phyloP scores from a whole-genome alignment of 2,888 invertebrate genomes.

The Erannis defoliaria region DNA sequence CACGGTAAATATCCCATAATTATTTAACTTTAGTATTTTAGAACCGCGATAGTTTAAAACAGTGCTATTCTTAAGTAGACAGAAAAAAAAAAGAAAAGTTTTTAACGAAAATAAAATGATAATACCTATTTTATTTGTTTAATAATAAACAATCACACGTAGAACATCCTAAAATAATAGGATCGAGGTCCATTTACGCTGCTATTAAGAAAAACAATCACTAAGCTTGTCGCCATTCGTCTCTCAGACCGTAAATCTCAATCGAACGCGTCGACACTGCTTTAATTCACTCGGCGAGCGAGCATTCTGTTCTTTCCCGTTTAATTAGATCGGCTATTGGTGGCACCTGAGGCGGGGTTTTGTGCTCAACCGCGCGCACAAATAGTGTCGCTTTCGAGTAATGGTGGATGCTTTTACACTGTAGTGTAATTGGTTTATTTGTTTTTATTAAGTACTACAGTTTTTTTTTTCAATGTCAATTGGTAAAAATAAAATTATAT shows the following conservation, averaged over 20 bases:
- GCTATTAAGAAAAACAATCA: constrained; percentile 26
- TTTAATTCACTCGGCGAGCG: constrained; percentile 67
- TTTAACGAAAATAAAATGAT: too few species aligned
- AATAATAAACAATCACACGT: too few species aligned
- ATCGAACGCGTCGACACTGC: constrained; percentile 53
- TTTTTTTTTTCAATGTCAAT: too few species aligned
- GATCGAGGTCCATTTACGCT: constrained; percentile 12
- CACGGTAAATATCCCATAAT: too few species aligned
- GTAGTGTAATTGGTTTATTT: constrained; percentile 40
- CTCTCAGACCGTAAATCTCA: constrained; percentile 56
- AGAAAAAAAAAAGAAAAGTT: too few species aligned
- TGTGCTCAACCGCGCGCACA: constrained; percentile 56
- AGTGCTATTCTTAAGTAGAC: too few species aligned
- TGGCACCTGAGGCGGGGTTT: constrained; percentile 71
- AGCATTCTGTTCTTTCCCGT: constrained; percentile 67
- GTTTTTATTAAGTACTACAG: not conserved
- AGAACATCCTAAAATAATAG: not conserved
- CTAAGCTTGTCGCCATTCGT: constrained; percentile 31
- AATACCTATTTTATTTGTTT: too few species aligned
- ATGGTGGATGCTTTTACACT: constrained; percentile 54
- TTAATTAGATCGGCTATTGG: constrained; percentile 77
- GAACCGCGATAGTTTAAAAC: too few species aligned
- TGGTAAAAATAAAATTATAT: too few species aligned
- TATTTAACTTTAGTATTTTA: too few species aligned
- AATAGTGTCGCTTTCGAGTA: constrained; percentile 67